Evolutionary conservation across 2,888 invertebrate genomes (phyloP).

Genomic region (Teinopalpus imperialis): DNA sequence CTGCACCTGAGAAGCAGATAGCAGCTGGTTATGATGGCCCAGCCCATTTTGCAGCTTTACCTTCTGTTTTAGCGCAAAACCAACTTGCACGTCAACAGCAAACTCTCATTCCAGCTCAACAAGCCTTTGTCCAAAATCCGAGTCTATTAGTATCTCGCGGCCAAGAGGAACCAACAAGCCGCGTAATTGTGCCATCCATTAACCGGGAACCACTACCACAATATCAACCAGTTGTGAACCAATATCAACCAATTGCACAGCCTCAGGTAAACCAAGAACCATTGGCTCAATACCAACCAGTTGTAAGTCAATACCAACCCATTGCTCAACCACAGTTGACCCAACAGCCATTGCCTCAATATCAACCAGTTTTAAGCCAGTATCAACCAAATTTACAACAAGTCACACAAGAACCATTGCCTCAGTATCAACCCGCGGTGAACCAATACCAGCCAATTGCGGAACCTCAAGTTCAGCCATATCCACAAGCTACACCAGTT

Average conservation of each 20-base stretch:
- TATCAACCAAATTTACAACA: conserved; percentile 33
- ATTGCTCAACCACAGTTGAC: conserved; percentile 14
- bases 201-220: conserved; percentile 37
- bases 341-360: conserved; percentile 37
- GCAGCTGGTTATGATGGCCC: conserved; percentile 55
- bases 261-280: conserved; percentile 31
- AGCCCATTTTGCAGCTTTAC: conserved; percentile 63
- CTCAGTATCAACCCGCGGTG: conserved; percentile 33
- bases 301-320: conserved; percentile 37
- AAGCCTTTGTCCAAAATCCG: conserved; percentile 42
- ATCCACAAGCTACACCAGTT: conserved; percentile 31
- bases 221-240: conserved; percentile 35
- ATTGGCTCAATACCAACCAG: conserved; percentile 38
- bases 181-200: conserved; percentile 28
- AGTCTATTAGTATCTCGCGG: conserved; percentile 39
- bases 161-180: conserved; percentile 36
- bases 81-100: conserved; percentile 38
- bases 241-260: conserved; percentile 23
- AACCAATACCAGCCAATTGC: conserved; percentile 36
- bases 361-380: conserved; percentile 36
- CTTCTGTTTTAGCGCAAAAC: conserved; percentile 64
- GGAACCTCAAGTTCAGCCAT: conserved; percentile 34
- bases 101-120: conserved; percentile 38
- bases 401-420: conserved; percentile 23
- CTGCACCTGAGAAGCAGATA: conserved; percentile 48